Conservation (phyloP, 2,113 vertebrate species). For the Camelus bactrianus region DNA sequence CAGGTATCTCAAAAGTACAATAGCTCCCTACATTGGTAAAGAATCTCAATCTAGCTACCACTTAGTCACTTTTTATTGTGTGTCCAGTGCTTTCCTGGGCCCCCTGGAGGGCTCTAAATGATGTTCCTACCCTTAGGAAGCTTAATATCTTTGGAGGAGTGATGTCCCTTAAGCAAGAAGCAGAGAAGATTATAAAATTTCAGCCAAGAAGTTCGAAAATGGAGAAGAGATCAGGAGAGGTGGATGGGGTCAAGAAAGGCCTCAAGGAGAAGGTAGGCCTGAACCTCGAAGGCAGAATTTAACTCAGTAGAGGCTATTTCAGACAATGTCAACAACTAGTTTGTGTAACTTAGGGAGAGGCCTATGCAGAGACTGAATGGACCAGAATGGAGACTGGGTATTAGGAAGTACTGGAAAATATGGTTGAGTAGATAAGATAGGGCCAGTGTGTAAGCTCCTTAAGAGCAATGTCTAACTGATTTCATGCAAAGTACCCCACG, state of each 20-base stretch:
- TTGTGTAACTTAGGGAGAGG: background rate
- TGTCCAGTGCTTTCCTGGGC: background rate
- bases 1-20: background rate
- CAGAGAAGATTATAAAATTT: background rate
- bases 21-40: background rate
- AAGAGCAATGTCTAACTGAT: background rate
- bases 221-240: background rate
- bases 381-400: background rate
- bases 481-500: background rate
- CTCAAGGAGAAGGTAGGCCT: background rate
- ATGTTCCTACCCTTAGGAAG: background rate
- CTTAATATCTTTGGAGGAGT: background rate
- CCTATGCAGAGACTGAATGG: background rate
- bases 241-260: background rate
- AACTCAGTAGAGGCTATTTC: background rate
- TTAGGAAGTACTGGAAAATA: constrained; percentile 31
- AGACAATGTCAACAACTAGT: background rate
- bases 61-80: constrained; percentile 8
- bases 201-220: constrained; percentile 31
- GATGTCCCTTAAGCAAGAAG: background rate
- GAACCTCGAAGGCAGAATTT: background rate
- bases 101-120: background rate
- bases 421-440: background rate
- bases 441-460: background rate
- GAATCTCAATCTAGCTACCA: background rate